A percentile compares a stretch with the other conserved stretches of the same genome.
Conservation (phyloP, 2,888 invertebrate species). For the Rhorus exstirpatorius region DNA sequence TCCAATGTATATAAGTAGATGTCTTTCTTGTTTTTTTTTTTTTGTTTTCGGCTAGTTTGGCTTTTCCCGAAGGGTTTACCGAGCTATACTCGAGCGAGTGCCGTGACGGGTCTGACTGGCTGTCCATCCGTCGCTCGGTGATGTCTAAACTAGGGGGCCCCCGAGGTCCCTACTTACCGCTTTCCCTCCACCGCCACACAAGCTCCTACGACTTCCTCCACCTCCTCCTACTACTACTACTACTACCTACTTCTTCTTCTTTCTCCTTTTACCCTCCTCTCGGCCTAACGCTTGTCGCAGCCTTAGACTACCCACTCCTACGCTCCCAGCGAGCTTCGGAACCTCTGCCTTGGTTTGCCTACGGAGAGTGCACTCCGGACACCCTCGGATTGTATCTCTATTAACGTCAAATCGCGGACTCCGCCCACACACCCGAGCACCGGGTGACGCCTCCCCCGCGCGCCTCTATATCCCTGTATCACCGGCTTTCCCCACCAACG, state of each 20-base stretch:
- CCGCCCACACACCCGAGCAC: slow-evolving; percentile 80
- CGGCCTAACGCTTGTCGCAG: slow-evolving; percentile 42
- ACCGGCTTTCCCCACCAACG: slow-evolving; percentile 24
- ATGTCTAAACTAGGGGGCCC: slow-evolving; percentile 85
- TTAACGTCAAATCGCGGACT: slow-evolving; percentile 81
- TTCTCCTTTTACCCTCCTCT: slow-evolving; percentile 47
- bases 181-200: slow-evolving; percentile 68
- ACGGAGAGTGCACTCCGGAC: slow-evolving; percentile 82
- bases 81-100: slow-evolving; percentile 84
- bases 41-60: slow-evolving; percentile 67
- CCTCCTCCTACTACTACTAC: slow-evolving; percentile 78
- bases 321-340: slow-evolving; percentile 54
- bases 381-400: slow-evolving; percentile 86
- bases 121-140: slow-evolving; percentile 86
- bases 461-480: slow-evolving; percentile 52
- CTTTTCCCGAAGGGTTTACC: slow-evolving; percentile 82
- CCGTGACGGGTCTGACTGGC: slow-evolving; percentile 86
- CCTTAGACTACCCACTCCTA: slow-evolving; percentile 82
- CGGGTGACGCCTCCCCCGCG: slow-evolving; percentile 47
- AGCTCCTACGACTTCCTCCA: slow-evolving; percentile 70
- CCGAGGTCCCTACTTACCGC: slow-evolving; percentile 84
- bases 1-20: background rate
- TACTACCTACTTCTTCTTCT: slow-evolving; percentile 72
- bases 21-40: slow-evolving; percentile 6
- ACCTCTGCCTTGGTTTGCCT: slow-evolving; percentile 64